phyloP scores from a whole-genome alignment of 2,888 invertebrate genomes.

The Cantharis lateralis region DNA sequence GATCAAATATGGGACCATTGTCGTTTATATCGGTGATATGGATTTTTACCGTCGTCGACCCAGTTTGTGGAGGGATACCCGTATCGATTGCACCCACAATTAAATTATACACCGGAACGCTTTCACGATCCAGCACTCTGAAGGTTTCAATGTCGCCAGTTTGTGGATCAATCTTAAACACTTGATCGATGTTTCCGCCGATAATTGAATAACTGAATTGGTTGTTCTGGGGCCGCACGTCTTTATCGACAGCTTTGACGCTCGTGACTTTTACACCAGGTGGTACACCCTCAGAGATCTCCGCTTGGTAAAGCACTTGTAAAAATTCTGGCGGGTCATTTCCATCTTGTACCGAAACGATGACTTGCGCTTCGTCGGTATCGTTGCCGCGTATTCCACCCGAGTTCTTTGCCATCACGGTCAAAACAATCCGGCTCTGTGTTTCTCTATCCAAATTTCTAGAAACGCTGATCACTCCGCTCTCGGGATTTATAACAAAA shows the following conservation, averaged over 20 bases:
- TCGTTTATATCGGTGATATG: constrained; percentile 88
- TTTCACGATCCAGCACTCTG: constrained; percentile 79
- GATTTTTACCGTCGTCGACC: constrained; percentile 83
- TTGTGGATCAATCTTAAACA: constrained; percentile 87
- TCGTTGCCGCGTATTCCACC: constrained; percentile 94
- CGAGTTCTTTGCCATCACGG: constrained; percentile 92
- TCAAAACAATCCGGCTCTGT: constrained; percentile 85
- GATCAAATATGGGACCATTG: constrained; percentile 84
- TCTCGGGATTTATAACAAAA: constrained; percentile 82
- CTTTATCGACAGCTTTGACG: constrained; percentile 89
- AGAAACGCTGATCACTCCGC: constrained; percentile 83
- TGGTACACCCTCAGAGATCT: constrained; percentile 78
- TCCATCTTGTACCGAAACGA: constrained; percentile 92
- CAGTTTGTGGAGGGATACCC: constrained; percentile 88
- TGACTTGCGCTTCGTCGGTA: constrained; percentile 93
- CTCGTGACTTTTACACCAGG: constrained; percentile 75
- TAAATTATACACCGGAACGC: constrained; percentile 72
- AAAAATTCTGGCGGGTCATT: constrained; percentile 95
- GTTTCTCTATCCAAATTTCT: constrained; percentile 84
- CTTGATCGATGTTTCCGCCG: constrained; percentile 79
- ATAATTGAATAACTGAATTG: constrained; percentile 91
- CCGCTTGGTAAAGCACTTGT: constrained; percentile 76
- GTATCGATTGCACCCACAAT: constrained; percentile 88
- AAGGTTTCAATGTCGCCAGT: constrained; percentile 82
- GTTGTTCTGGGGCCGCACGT: constrained; percentile 88